Percentiles rank a stretch among this genome's conserved stretches.
Evolutionary conservation across 1,140 invertebrate species (phyloP).

Genomic region (Brachionus rubens): DNA sequence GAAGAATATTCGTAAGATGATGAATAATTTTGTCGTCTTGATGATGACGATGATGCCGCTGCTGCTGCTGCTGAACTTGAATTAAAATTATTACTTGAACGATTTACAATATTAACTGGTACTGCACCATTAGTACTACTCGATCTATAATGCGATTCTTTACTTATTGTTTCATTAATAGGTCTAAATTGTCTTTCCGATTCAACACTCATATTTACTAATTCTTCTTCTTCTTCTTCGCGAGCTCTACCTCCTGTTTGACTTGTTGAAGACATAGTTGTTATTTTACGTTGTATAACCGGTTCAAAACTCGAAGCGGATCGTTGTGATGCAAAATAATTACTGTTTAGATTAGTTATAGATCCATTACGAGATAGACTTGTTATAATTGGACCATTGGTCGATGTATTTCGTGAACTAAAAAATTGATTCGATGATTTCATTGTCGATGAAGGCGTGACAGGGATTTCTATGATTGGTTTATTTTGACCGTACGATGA

Average conservation of each 20-base stretch:
- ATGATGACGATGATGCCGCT: background rate
- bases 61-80: background rate
- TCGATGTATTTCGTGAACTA: background rate
- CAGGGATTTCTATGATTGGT: conserved; percentile 9
- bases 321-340: background rate
- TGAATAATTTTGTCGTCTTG: background rate
- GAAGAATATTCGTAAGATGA: conserved; percentile 18
- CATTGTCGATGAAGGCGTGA: background rate
- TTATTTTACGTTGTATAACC: background rate
- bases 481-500: background rate
- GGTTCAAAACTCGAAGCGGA: background rate
- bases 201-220: background rate
- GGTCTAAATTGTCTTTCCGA: background rate
- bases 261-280: background rate
- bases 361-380: background rate
- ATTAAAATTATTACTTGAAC: background rate
- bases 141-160: conserved; percentile 22
- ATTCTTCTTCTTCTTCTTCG: background rate
- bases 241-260: background rate
- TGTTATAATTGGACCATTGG: background rate
- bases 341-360: background rate
- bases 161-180: background rate
- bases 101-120: background rate
- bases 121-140: background rate
- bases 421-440: background rate